Base-by-base conservation (phyloP, 1,140 invertebrate species). In the Drosophila obscura region DNA sequence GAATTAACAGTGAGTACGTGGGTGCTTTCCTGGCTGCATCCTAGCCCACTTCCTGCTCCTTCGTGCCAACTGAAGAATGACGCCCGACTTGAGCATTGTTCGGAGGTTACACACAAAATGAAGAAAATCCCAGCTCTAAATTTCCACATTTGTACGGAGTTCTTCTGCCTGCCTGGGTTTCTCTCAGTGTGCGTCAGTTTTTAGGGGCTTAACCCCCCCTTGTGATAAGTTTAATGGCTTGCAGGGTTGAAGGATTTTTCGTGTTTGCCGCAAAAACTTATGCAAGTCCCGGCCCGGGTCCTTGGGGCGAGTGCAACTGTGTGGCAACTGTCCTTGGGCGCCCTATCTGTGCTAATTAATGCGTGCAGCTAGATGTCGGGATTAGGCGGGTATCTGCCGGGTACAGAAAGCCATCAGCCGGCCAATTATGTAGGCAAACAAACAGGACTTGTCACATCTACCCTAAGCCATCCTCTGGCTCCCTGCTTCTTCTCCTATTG, bases 391-490 rank as follows among this genome's bases (percentile, higher is more conserved):
- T 48, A 63, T 61, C 15, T 53, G 53, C 73, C 43, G 22, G 43
- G 31, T 16, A 19, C 53, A 78, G 69, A 45, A 39, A 46, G 67
- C 74, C 82, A 81, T 82, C 69, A 75, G 67, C 57, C 57, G 52
- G 83, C 74, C 82, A 87, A 87, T 87, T 87, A 87, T 87, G 79
- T 88, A 53, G 83, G 63, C 78, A 87, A 87, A 87, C 82, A 87
- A 82, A 78, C 67, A 68, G 35, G 49, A 75, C 74, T 82, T 82
- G 73, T 87, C 82, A 82, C 82, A 66, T 73, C 31, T 51, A 9
- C 26, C 35, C 35, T 6, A 6, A 0, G 13, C 39, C 11, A 2
- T 22, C 16, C 6, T 28, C 49, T 46, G 16, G 13, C 35, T 50
- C 7, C n/a, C 9, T 24, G 24, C 57, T 49, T 2, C 22, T 24